Evolutionary conservation across 2,113 vertebrate species (phyloP).

Genomic region (Glareola pratincola): DNA sequence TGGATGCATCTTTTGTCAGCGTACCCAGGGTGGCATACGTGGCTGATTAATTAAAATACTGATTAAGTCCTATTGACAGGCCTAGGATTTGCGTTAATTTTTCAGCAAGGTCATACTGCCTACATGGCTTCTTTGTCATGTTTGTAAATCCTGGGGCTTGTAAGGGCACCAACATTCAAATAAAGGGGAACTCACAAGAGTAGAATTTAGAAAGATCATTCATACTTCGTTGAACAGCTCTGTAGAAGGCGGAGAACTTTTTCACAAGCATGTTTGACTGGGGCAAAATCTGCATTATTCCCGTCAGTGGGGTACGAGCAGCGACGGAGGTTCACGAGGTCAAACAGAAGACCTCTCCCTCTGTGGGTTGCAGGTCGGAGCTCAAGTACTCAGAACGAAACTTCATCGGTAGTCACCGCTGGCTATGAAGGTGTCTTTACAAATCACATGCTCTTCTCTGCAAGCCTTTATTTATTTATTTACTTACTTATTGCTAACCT

Average conservation of each 20-base stretch:
- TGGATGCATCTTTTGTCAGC: not conserved
- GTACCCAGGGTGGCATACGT: not conserved
- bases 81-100: not conserved
- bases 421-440: not conserved
- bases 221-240: not conserved
- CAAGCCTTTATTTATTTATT: not conserved
- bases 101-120: not conserved
- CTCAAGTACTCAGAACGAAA: not conserved
- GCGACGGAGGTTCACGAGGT: not conserved
- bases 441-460: not conserved
- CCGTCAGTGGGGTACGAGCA: not conserved
- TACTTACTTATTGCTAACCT: not conserved
- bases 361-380: not conserved
- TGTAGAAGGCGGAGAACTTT: not conserved
- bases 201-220: not conserved
- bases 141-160: not conserved
- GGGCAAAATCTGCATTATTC: not conserved
- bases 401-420: not conserved
- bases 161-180: not conserved
- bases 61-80: not conserved
- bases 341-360: not conserved
- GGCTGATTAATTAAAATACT: slow-evolving; percentile 7
- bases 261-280: not conserved
- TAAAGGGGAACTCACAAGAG: not conserved
- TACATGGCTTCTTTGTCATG: not conserved